A percentile compares a stretch with the other conserved stretches of the same genome.
Evolutionary conservation across 1,140 invertebrate genomes (phyloP).

Genomic region (Brachionus manjavacas): DNA sequence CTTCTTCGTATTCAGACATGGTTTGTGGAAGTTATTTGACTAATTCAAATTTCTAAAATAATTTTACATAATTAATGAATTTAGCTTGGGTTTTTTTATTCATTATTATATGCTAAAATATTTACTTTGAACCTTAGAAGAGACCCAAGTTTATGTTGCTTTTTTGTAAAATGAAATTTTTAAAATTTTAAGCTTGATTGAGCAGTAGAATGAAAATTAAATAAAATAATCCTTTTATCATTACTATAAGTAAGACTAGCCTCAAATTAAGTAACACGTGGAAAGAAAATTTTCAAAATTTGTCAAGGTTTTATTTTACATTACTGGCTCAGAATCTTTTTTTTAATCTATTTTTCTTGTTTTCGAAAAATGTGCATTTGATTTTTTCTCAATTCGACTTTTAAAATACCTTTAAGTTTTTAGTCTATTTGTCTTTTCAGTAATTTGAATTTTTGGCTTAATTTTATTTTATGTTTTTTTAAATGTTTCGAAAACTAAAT

Average conservation of each 20-base stretch:
- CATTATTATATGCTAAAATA: slow-evolving; percentile 15
- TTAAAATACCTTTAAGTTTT: too few relatives aligned
- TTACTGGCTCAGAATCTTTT: background rate
- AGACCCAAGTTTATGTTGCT: background rate
- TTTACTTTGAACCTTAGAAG: background rate
- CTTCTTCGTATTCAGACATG: background rate
- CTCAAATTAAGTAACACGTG: background rate
- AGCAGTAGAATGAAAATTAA: background rate
- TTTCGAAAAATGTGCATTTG: too few relatives aligned
- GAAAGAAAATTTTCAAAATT: background rate
- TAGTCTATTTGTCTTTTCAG: too few relatives aligned
- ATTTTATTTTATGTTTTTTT: too few relatives aligned
- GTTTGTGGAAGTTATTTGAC: background rate
- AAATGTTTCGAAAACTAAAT: too few relatives aligned
- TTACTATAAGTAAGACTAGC: background rate
- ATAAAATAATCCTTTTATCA: background rate
- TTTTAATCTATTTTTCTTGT: too few relatives aligned
- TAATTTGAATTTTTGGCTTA: too few relatives aligned
- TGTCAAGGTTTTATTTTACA: background rate
- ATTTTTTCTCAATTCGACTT: too few relatives aligned
- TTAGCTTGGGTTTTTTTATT: background rate
- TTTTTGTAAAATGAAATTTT: background rate
- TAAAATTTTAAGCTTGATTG: background rate
- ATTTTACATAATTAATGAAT: slow-evolving; percentile 5
- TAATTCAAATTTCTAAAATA: background rate